Conservation (phyloP, 2,888 invertebrate species). For the Torymus aiolomorphi region DNA sequence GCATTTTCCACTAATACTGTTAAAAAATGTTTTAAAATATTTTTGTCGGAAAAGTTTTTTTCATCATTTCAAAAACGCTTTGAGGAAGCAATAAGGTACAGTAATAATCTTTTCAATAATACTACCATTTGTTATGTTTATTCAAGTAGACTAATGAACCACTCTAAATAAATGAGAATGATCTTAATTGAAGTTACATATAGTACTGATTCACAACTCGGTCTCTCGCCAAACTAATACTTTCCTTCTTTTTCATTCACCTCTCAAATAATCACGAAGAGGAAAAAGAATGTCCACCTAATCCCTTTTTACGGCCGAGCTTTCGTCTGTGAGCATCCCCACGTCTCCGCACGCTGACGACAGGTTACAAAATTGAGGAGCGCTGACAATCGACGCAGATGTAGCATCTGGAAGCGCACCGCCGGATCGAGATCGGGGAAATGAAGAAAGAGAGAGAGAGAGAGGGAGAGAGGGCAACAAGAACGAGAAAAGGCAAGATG, state of each 20-base stretch:
- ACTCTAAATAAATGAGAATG: too few relatives aligned
- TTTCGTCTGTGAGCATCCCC: background rate
- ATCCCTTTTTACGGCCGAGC: slow-evolving; percentile 21
- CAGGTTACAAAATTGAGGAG: slow-evolving; percentile 27
- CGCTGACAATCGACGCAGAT: slow-evolving; percentile 22
- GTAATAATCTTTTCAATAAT: too few relatives aligned
- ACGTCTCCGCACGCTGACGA: background rate
- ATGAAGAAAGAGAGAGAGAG: slow-evolving; percentile 9
- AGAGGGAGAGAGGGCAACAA: background rate
- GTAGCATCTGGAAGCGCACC: background rate
- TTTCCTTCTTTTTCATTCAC: background rate
- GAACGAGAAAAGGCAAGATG: slow-evolving; percentile 38
- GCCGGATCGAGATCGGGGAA: background rate
- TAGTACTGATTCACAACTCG: too few relatives aligned
- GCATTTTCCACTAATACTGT: too few relatives aligned
- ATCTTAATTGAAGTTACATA: too few relatives aligned
- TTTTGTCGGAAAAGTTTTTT: too few relatives aligned
- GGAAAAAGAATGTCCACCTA: slow-evolving; percentile 5
- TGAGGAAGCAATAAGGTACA: too few relatives aligned
- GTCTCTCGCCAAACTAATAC: background rate
- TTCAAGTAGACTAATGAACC: too few relatives aligned
- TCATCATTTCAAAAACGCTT: too few relatives aligned
- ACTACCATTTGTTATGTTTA: too few relatives aligned
- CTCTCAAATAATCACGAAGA: background rate
- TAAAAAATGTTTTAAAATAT: too few relatives aligned